Evolutionary conservation across 2,888 invertebrate species (phyloP).

Genomic region (Lymantria monacha): DNA sequence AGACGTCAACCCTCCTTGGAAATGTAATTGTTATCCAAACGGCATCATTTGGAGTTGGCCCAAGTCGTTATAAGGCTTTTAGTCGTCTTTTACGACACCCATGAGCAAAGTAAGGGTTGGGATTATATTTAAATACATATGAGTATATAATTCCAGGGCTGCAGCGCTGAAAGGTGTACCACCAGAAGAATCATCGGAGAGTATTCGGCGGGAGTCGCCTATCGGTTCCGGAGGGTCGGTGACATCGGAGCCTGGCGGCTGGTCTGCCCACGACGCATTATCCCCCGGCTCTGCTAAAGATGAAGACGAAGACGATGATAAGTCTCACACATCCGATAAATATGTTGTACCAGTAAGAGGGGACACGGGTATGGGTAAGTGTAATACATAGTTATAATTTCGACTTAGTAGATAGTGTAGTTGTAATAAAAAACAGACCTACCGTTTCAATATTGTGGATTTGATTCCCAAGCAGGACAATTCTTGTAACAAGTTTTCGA

Average conservation of each 20-base stretch:
- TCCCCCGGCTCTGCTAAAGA: slow-evolving; percentile 63
- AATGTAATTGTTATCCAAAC: no score
- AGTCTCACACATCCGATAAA: slow-evolving; percentile 37
- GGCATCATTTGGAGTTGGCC: no score
- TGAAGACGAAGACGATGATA: slow-evolving; percentile 55
- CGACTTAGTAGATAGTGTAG: not conserved
- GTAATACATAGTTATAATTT: not conserved
- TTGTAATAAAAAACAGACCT: no score
- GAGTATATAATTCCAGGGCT: slow-evolving; percentile 57
- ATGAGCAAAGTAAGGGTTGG: no score
- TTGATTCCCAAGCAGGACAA: no score
- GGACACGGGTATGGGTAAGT: slow-evolving; percentile 42
- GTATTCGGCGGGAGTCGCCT: slow-evolving; percentile 23
- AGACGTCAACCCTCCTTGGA: no score
- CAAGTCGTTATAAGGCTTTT: no score
- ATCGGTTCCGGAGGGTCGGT: slow-evolving; percentile 17
- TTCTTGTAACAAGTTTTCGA: no score
- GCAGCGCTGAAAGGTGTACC: slow-evolving; percentile 60
- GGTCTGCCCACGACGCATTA: slow-evolving; percentile 66
- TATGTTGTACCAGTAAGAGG: slow-evolving; percentile 56
- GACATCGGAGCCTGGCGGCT: slow-evolving; percentile 29
- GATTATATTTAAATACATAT: slow-evolving; percentile 37
- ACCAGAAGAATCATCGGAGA: slow-evolving; percentile 38
- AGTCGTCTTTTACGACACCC: no score
- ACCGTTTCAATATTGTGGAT: no score